Percentiles rank a stretch among this genome's conserved stretches.
Evolutionary conservation across 1,140 invertebrate genomes (phyloP).

Genomic region (Microplitis demolitor): DNA sequence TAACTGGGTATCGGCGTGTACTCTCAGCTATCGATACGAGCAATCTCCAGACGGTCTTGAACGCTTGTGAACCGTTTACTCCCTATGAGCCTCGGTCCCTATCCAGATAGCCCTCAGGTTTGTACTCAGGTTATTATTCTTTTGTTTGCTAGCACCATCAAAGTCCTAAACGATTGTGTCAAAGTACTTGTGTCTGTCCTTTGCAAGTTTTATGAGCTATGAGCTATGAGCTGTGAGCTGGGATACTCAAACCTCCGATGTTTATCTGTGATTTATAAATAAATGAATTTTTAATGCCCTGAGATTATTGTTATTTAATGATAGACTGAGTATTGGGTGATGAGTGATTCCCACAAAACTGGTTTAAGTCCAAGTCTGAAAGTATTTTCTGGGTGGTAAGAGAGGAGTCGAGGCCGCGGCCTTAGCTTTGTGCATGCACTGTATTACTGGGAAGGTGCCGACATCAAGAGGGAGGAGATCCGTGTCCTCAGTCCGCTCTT

Average conservation of each 20-base stretch:
- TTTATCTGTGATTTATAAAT: no score
- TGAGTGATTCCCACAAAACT: constrained; percentile 13
- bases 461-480: constrained; percentile 20
- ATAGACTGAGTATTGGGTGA: neutral
- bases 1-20: constrained; percentile 46
- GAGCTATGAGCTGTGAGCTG: no score
- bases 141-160: no score
- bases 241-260: no score
- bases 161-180: no score
- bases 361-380: neutral
- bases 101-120: constrained; percentile 39
- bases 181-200: no score
- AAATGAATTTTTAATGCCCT: no score
- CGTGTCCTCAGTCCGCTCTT: constrained; percentile 27
- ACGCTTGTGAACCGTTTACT: constrained; percentile 36
- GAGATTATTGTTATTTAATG: neutral
- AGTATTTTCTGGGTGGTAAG: neutral
- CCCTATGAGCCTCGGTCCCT: constrained; percentile 37
- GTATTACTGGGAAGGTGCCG: constrained; percentile 13
- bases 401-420: constrained; percentile 34
- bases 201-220: no score
- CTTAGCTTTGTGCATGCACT: constrained; percentile 30
- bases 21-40: constrained; percentile 38
- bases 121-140: no score
- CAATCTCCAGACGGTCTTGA: constrained; percentile 44